phyloP scores from a whole-genome alignment of 2,113 vertebrate species.

The Falcunculus frontatus region DNA sequence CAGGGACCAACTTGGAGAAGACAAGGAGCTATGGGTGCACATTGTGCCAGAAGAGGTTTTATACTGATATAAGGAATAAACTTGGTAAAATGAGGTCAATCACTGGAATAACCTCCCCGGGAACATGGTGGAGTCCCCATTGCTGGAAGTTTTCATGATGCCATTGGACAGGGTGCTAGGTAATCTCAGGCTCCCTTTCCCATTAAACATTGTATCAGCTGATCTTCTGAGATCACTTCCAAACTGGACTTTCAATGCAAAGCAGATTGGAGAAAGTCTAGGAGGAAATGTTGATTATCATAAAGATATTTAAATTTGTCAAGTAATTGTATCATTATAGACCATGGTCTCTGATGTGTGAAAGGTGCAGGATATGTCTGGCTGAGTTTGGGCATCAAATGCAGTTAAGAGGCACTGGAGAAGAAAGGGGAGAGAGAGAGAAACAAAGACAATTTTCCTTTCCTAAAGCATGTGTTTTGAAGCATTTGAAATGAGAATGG shows the following conservation, averaged over 20 bases:
- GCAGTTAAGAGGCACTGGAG: not conserved
- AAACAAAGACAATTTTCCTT: not conserved
- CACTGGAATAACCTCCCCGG: not conserved
- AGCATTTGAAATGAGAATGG: not conserved
- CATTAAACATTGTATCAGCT: not conserved
- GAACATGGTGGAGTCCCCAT: not conserved
- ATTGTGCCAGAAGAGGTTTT: not conserved
- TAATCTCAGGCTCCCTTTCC: not conserved
- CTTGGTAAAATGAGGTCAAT: not conserved
- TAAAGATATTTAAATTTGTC: not conserved
- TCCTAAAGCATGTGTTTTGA: not conserved
- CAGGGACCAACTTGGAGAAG: not conserved
- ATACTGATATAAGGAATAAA: not conserved
- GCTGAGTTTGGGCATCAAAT: not conserved
- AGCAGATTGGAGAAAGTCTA: not conserved
- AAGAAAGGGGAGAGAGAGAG: not conserved
- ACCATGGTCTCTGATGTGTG: not conserved
- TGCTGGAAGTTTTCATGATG: not conserved
- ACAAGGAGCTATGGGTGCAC: not conserved
- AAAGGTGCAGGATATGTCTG: not conserved
- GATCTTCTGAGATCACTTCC: not conserved
- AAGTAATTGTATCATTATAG: not conserved
- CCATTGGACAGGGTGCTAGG: rapidly evolving
- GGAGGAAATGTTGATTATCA: not conserved
- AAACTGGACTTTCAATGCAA: not conserved